A percentile compares a stretch with the other conserved stretches of the same genome.
phyloP scores from a whole-genome alignment of 2,797 vertebrate genomes.

The Yasuhikotakia modesta region DNA sequence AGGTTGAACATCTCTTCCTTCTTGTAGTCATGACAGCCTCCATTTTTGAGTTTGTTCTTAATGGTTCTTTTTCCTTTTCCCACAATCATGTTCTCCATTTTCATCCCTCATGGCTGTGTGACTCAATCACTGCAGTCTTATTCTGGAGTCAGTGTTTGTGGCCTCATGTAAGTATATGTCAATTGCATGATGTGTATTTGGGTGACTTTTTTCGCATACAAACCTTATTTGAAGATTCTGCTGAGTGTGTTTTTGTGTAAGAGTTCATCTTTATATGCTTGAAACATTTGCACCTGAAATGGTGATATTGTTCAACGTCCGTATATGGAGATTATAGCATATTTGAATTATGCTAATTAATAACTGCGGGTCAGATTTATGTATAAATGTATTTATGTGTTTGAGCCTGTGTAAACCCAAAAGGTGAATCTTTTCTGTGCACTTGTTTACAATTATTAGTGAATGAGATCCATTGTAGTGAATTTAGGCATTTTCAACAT shows the following conservation, averaged over 20 bases:
- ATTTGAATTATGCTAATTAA: too few relatives aligned
- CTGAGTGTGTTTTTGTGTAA: background rate
- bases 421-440: background rate
- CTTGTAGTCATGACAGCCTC: constrained; percentile 20
- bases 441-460: background rate
- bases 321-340: too few relatives aligned
- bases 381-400: constrained; percentile 22
- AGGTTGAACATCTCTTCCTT: constrained; percentile 39
- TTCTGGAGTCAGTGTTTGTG: constrained; percentile 48
- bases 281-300: background rate
- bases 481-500: background rate
- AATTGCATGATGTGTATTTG: background rate
- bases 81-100: constrained; percentile 52
- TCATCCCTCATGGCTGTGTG: constrained; percentile 50
- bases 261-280: background rate
- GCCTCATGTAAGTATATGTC: constrained; percentile 49
- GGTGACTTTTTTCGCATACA: background rate
- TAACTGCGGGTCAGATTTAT: too few relatives aligned
- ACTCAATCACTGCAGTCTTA: constrained; percentile 44
- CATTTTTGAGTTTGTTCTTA: constrained; percentile 48
- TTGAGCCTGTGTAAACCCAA: background rate
- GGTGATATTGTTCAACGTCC: background rate
- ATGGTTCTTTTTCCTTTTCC: constrained; percentile 50
- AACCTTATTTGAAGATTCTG: background rate
- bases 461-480: background rate